These are phyloP conservation scores for Euphydryas editha DNA, from an alignment of 2,888 invertebrate species.

Conservation along the genomic window DNA sequence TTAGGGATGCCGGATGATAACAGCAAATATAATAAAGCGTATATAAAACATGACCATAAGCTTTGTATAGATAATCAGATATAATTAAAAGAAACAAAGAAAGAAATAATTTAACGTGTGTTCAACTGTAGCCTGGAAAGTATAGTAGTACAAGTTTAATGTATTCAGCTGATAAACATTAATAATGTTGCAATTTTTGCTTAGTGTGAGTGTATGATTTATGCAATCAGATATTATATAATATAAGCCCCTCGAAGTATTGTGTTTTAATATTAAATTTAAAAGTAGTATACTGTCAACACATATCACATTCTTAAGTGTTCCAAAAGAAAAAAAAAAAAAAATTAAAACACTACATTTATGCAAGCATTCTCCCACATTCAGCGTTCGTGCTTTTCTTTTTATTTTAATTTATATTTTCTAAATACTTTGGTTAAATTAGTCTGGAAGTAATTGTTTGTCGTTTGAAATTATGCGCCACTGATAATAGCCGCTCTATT, in stretches of 20 bases:
- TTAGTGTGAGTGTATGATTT: neutral
- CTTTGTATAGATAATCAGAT: neutral
- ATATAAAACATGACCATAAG: no score
- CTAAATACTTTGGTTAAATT: no score
- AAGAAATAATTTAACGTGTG: neutral
- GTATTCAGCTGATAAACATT: neutral
- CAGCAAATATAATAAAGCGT: no score
- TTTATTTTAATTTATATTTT: no score
- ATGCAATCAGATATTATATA: neutral
- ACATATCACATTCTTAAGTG: no score
- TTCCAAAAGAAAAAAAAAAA: no score
- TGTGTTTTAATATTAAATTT: neutral
- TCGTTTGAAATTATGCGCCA: conserved; percentile 14
- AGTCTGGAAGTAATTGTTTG: neutral
- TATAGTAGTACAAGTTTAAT: neutral
- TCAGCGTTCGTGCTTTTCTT: no score
- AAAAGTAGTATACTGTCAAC: no score
- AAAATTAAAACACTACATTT: no score
- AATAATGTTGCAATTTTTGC: neutral
- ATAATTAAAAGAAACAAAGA: neutral
- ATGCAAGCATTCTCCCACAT: no score
- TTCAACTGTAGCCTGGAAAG: neutral
- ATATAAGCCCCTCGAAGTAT: neutral
- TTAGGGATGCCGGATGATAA: no score
- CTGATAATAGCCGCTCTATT: conserved; percentile 10